Conservation (phyloP, 2,113 vertebrate species). For the Octodon degus region DNA sequence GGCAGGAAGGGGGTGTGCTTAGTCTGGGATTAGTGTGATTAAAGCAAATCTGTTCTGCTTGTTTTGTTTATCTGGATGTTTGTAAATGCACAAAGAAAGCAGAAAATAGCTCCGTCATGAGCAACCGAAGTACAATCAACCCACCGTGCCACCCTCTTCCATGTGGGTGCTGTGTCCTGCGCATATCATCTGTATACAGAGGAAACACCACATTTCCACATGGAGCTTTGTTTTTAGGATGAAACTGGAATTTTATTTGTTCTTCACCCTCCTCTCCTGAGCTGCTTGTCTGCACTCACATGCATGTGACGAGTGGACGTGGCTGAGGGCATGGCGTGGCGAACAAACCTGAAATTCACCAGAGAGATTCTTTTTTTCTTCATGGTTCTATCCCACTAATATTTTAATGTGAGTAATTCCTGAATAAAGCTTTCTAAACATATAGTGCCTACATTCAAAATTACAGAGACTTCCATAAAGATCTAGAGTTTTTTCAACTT, state of each 20-base stretch:
- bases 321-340: background rate
- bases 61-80: conserved; percentile 29
- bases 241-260: background rate
- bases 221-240: background rate
- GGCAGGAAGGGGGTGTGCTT: conserved; percentile 27
- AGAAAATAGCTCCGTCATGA: background rate
- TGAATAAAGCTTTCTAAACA: background rate
- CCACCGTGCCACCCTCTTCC: background rate
- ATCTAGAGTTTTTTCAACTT: conserved; percentile 2
- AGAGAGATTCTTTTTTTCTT: background rate
- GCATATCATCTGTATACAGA: background rate
- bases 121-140: background rate
- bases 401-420: background rate
- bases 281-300: background rate
- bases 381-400: background rate
- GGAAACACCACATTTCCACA: background rate
- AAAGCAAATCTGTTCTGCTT: conserved; percentile 41
- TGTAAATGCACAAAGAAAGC: conserved; percentile 1
- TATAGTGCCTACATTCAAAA: background rate
- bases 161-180: background rate
- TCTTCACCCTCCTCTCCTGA: background rate
- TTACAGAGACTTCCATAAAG: background rate
- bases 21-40: conserved; percentile 39
- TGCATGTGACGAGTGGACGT: background rate
- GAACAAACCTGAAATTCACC: background rate